Percentiles rank a stretch among this genome's conserved stretches.
phyloP scores from a whole-genome alignment of 1,140 invertebrate genomes.

The Dinoponera quadriceps region DNA sequence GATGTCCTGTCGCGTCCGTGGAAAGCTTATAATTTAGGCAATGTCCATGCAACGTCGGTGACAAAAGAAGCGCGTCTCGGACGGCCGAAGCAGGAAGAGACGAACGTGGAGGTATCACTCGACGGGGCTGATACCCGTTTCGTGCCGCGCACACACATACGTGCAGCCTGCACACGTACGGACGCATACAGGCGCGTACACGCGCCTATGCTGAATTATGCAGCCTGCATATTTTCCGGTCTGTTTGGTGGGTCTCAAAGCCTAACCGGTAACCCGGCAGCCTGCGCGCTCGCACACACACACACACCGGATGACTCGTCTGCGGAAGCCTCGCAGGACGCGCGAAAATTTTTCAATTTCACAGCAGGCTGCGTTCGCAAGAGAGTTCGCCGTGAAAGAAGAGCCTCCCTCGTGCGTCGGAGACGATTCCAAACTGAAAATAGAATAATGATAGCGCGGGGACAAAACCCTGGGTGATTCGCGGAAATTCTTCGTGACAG shows the following conservation, averaged over 20 bases:
- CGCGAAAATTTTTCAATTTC: constrained; percentile 77
- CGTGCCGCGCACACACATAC: constrained; percentile 5
- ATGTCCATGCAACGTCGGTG: constrained; percentile 32
- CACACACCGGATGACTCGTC: constrained; percentile 71
- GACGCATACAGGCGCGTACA: constrained; percentile 43
- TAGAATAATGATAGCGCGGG: constrained; percentile 61
- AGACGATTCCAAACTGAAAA: constrained; percentile 66
- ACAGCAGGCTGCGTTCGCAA: constrained; percentile 71
- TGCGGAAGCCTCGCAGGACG: constrained; percentile 81
- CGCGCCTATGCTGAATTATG: constrained; percentile 82
- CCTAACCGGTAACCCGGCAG: constrained; percentile 81
- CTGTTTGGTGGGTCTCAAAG: constrained; percentile 85
- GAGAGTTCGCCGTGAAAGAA: constrained; percentile 64
- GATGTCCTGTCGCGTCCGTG: constrained; percentile 72
- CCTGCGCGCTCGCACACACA: constrained; percentile 58
- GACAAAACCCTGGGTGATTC: constrained; percentile 19
- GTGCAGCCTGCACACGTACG: not conserved
- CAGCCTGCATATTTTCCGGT: constrained; percentile 85
- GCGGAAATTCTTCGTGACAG: constrained; percentile 21
- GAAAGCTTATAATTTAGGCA: constrained; percentile 77
- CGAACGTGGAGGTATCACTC: constrained; percentile 43
- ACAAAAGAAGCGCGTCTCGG: constrained; percentile 41
- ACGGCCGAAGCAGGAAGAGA: constrained; percentile 61
- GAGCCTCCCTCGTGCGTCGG: constrained; percentile 60
- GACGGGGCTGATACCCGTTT: constrained; percentile 54